Percentiles rank a stretch among this genome's conserved stretches.
Evolutionary conservation across 64 coral and sea anemone species (phyloP).

Genomic region (Hydrozoanthus tunicans): DNA sequence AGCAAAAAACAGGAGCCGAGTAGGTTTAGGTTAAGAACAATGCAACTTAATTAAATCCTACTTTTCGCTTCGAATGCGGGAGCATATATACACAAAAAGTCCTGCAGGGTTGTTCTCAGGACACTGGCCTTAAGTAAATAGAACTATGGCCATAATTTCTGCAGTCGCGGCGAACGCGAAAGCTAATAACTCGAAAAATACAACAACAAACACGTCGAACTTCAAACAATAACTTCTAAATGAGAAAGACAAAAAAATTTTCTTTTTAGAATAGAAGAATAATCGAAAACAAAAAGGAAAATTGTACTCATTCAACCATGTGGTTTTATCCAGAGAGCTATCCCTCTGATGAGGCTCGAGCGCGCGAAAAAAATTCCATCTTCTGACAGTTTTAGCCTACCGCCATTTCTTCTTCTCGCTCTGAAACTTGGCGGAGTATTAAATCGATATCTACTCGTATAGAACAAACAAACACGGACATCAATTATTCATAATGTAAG

Average conservation of each 20-base stretch:
- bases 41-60: slow-evolving; percentile 1
- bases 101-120: neutral
- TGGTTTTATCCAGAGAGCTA: neutral
- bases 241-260: slow-evolving; percentile 9
- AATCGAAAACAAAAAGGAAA: neutral
- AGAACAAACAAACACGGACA: slow-evolving; percentile 6
- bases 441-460: slow-evolving; percentile 16
- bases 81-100: neutral
- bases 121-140: neutral
- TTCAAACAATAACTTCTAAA: neutral
- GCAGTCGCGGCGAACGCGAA: neutral
- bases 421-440: slow-evolving; percentile 15
- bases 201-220: neutral
- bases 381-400: slow-evolving; percentile 7
- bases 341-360: neutral
- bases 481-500: neutral
- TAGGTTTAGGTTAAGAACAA: neutral
- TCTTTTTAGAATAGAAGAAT: slow-evolving; percentile 6
- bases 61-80: slow-evolving; percentile 17
- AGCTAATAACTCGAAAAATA: slow-evolving; percentile 16
- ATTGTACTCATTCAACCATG: slow-evolving; percentile 16
- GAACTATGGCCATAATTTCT: neutral
- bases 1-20: neutral
- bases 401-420: slow-evolving; percentile 4
- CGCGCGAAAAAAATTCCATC: slow-evolving; percentile 8